Percentiles rank a stretch among this genome's conserved stretches.
Evolutionary conservation across 2,797 vertebrate genomes (phyloP).

Genomic region (Manis pentadactyla): DNA sequence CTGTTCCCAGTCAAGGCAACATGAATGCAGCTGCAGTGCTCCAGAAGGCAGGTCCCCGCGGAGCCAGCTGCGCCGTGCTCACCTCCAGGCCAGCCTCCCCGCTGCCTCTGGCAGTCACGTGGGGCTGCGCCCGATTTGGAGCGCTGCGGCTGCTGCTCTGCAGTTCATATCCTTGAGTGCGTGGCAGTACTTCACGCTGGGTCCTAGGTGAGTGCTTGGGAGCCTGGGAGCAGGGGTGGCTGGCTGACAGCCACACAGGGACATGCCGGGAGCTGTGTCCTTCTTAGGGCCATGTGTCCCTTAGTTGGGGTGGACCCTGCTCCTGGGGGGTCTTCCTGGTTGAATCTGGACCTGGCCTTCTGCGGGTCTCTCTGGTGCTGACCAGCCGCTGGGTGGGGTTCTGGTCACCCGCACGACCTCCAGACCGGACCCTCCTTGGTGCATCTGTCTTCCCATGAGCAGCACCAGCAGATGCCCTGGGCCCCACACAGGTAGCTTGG

Average conservation of each 20-base stretch:
- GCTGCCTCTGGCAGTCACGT: not conserved
- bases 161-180: not conserved
- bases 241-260: not conserved
- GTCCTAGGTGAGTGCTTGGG: rapidly evolving
- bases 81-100: too few species aligned
- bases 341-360: not conserved
- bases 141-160: not conserved
- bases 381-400: rapidly evolving
- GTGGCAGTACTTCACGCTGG: too few species aligned
- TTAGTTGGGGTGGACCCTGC: not conserved
- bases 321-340: not conserved
- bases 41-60: not conserved
- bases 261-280: rapidly evolving
- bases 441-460: rapidly evolving
- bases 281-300: not conserved
- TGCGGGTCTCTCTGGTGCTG: not conserved
- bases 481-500: not conserved
- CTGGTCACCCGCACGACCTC: not conserved
- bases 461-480: not conserved
- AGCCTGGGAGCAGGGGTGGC: too few species aligned
- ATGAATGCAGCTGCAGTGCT: rapidly evolving
- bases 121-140: rapidly evolving
- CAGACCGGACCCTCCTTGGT: not conserved
- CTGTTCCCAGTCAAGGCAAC: not conserved
- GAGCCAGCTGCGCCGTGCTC: too few species aligned